Evolutionary conservation across 2,797 vertebrate genomes (phyloP), one percentile per base, ranked within the genome.

Genomic region (Balearica regulorum): DNA sequence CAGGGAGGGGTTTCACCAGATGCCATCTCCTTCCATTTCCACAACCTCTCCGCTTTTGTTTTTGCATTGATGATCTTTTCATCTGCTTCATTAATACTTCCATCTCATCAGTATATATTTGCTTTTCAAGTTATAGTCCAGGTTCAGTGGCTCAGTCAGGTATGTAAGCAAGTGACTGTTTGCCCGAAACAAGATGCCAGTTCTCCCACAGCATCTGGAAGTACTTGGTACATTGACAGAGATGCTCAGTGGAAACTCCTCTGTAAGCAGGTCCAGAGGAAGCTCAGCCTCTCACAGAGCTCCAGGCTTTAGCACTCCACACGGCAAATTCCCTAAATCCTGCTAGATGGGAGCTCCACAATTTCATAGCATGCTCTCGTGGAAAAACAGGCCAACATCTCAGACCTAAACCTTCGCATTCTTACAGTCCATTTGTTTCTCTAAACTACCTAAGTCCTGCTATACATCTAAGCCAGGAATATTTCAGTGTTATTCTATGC

Each of bases 171-270:
- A 69, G n/a, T 35, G 28, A 21, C 21, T 43, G 20, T 29, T 77
- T 43, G n/a, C 24, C 16, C 41, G 14, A 48, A 43, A 39, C 20
- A 75, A 25, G 60, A 31, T 0, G 0, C 13, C 16, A 16, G 15
- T 6, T 57, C 14, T 41, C 22, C 14, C 55, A 16, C 1, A 0
- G 31, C 26, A 9, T 17, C 48, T 54, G 71, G 35, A 62, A 78
- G 31, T 41, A 26, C 22, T 5, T 54, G 61, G 4, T 31, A 41
- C 22, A 11, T 25, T 44, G 13, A n/a, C 58, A 76, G 44, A 22
- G 35, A 28, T 33, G 16, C 13, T 39, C 31, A 15, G 4, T 19
- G 16, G n/a, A 53, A 81, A 39, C 25, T 66, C 35, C 24, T 16
- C 16, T 44, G 11, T 18, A 20, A 60, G 17, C 15, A 25, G 12